Percentiles rank a stretch among this genome's conserved stretches.
These are phyloP conservation scores for Saccostrea cuccullata DNA, from an alignment of 1,140 invertebrate species.

Conservation along the genomic window DNA sequence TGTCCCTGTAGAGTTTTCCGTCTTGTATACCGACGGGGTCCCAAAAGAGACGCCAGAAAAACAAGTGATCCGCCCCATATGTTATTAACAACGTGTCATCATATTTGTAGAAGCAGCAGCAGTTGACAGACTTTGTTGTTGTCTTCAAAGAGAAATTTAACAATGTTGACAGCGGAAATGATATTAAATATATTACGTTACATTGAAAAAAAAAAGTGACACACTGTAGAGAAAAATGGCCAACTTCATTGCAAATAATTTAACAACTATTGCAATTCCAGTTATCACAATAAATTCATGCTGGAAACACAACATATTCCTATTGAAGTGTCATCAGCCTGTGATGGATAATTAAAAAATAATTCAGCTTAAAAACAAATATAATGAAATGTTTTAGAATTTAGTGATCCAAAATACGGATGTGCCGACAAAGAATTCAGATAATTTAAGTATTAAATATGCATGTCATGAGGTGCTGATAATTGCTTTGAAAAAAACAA, in stretches of 20 bases:
- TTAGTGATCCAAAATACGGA: background rate
- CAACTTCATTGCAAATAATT: background rate
- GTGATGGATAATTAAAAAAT: background rate
- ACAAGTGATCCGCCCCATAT: slow-evolving; percentile 93
- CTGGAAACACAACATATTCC: background rate
- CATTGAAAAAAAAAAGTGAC: background rate
- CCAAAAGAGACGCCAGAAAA: slow-evolving; percentile 93
- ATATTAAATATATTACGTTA: background rate
- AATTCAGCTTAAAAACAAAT: background rate
- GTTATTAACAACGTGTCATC: slow-evolving; percentile 91
- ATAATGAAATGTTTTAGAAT: background rate
- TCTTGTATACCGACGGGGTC: slow-evolving; percentile 86
- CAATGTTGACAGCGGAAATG: background rate
- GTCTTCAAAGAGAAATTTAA: slow-evolving; percentile 82
- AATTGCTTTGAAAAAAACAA: background rate
- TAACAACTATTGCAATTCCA: background rate
- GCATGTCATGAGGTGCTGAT: too few relatives aligned
- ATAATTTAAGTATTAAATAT: too few relatives aligned
- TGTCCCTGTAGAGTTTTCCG: slow-evolving; percentile 80
- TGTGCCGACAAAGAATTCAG: background rate
- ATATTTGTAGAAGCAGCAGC: slow-evolving; percentile 91
- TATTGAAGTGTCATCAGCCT: background rate
- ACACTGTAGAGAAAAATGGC: background rate
- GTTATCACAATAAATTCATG: background rate
- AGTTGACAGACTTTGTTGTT: slow-evolving; percentile 92